Percentiles rank a stretch among this genome's conserved stretches.
Evolutionary conservation across 2,113 vertebrate genomes (phyloP).

Genomic region (Oreochromis aureus): DNA sequence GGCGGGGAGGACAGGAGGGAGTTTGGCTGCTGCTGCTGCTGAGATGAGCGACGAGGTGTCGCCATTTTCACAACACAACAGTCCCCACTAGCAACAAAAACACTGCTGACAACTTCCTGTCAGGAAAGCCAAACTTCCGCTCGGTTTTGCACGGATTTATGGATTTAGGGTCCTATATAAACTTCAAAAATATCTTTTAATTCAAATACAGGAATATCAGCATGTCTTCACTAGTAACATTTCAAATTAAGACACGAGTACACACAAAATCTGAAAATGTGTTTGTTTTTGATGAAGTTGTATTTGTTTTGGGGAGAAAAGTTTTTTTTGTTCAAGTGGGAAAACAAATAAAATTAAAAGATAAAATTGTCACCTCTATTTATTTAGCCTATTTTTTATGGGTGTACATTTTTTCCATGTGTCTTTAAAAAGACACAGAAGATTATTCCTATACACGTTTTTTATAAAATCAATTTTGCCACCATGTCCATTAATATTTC

Average conservation of each 20-base stretch:
- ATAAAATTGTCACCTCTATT: not conserved
- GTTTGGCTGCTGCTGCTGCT: conserved; percentile 35
- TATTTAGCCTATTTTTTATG: not conserved
- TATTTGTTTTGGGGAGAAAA: not conserved
- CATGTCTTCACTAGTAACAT: not conserved
- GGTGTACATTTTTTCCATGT: not conserved
- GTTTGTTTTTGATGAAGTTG: not conserved
- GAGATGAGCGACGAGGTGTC: conserved; percentile 61
- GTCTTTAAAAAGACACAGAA: not conserved
- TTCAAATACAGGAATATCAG: not conserved
- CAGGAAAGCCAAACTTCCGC: conserved; percentile 37
- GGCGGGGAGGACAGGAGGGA: conserved; percentile 43
- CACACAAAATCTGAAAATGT: no score
- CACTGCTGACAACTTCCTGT: conserved; percentile 56
- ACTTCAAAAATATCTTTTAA: not conserved
- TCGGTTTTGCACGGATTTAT: not conserved
- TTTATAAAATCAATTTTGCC: not conserved
- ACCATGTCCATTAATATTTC: not conserved
- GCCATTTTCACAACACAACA: conserved; percentile 69
- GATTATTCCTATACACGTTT: not conserved
- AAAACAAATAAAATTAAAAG: not conserved
- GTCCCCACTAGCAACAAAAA: conserved; percentile 64
- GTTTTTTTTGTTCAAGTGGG: not conserved
- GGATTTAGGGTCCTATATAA: not conserved
- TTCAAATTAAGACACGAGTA: not conserved